Conservation (phyloP, 2,888 invertebrate genomes). For the Phytoseiulus persimilis region DNA sequence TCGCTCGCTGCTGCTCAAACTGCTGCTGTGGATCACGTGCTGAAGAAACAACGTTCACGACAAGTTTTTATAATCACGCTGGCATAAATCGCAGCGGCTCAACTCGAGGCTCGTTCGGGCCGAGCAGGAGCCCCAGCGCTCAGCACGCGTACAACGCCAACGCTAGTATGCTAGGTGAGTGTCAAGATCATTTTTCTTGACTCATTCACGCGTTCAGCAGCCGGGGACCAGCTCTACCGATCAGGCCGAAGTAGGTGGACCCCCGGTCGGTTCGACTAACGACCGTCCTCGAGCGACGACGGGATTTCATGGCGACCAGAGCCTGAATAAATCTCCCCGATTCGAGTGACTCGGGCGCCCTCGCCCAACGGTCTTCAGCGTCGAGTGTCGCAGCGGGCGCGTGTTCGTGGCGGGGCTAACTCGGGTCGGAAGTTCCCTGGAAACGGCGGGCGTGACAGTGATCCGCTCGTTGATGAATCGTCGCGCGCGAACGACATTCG, state of each 20-base stretch:
- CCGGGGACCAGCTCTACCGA: not conserved
- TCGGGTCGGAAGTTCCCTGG: not conserved
- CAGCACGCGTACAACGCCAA: not conserved
- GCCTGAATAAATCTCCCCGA: too few relatives aligned
- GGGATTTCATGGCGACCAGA: too few relatives aligned
- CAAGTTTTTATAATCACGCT: slow-evolving; percentile 12
- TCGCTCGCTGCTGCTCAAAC: slow-evolving; percentile 44
- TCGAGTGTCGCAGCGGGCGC: not conserved
- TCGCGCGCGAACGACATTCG: not conserved
- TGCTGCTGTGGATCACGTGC: not conserved
- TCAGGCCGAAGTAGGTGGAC: too few relatives aligned
- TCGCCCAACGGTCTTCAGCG: not conserved
- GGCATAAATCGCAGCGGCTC: not conserved
- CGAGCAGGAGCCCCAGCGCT: not conserved
- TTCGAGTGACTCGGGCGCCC: too few relatives aligned
- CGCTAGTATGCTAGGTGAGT: slow-evolving; percentile 5
- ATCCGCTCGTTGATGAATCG: not conserved
- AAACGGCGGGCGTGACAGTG: not conserved
- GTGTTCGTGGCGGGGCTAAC: not conserved
- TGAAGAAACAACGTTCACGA: not conserved
- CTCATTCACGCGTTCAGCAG: not conserved
- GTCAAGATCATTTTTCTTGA: not conserved
- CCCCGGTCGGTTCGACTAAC: too few relatives aligned
- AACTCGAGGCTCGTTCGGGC: not conserved
- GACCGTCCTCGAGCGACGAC: too few relatives aligned